A percentile compares a stretch with the other conserved stretches of the same genome.
These are phyloP conservation scores for silkworm (Bombyx mori) DNA, from an alignment of 1,140 invertebrate species.

Conservation along the genomic window DNA sequence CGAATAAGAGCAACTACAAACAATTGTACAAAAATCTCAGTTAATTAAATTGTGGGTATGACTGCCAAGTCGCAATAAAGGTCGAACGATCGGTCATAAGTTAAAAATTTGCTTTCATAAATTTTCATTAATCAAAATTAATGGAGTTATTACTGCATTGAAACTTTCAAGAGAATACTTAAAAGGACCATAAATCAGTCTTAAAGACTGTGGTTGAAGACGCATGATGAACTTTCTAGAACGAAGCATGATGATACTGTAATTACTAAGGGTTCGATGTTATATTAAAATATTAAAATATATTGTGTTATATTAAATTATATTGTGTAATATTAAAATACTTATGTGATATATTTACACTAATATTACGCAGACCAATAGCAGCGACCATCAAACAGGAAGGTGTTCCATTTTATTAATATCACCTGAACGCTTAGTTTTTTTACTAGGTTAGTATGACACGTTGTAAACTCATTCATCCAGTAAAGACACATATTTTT, in stretches of 20 bases:
- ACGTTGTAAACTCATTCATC: too few relatives aligned
- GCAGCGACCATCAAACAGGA: too few relatives aligned
- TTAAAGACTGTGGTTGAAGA: slow-evolving; percentile 62
- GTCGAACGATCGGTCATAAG: slow-evolving; percentile 32
- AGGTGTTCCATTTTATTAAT: too few relatives aligned
- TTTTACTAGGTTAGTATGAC: too few relatives aligned
- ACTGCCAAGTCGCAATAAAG: slow-evolving; percentile 34
- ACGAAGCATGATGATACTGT: slow-evolving; percentile 31
- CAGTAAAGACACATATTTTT: too few relatives aligned
- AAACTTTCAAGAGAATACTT: slow-evolving; percentile 68
- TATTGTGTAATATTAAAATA: too few relatives aligned
- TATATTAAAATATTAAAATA: too few relatives aligned
- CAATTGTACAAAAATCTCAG: slow-evolving; percentile 39
- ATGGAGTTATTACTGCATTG: slow-evolving; percentile 69
- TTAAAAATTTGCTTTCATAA: slow-evolving; percentile 65
- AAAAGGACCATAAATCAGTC: slow-evolving; percentile 63
- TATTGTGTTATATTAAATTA: too few relatives aligned
- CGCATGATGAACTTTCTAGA: slow-evolving; percentile 55
- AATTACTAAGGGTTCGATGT: slow-evolving; percentile 20
- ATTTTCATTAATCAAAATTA: slow-evolving; percentile 70
- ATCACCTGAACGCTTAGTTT: too few relatives aligned
- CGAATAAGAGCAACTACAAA: too few relatives aligned
- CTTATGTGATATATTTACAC: too few relatives aligned
- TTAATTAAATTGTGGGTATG: slow-evolving; percentile 57
- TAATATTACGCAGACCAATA: too few relatives aligned